Base-by-base conservation (phyloP, 1,140 invertebrate genomes). In the Agrypnia vestita region DNA sequence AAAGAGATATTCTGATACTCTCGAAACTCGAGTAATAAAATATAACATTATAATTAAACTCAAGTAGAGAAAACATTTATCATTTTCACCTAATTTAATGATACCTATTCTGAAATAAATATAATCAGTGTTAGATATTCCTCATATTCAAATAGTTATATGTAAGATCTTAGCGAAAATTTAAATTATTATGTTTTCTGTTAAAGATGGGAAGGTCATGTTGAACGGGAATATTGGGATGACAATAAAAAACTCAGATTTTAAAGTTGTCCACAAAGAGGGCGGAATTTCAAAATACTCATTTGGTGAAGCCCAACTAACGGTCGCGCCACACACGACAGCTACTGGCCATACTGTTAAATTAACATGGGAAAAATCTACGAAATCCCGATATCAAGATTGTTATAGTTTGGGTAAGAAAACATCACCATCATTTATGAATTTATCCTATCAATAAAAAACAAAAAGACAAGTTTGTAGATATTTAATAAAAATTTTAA, bases 161-260 rank as follows among this genome's bases (percentile, higher is more conserved):
- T n/a, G n/a, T n/a, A n/a, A n/a, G n/a, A n/a, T n/a, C n/a, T 49
- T 49, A 7, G 49, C 8, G n/a, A 51, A 51, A 51, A 51, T 51
- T 15, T 11, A 35, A 35, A 35, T 1, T 35, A 35, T 35, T 35
- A 35, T 35, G 25, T 35, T 35, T 35, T 35, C 1, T 35, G 25
- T 51, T 71, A 49, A n/a, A 71, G 67, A 71, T 71, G 67, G 67
- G 13, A 21, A 71, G 12, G 17, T 71, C 13, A 71, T 21, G 8
- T 9, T 21, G 49, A 71, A 51, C 13, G 67, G 67, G 15, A 47
- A 49, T 12, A 12, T 71, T 3, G 67, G 46, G 49, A 47, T 47
- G 47, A 71, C 8, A 21, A 25, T 71, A 15, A 11, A 19, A 49
- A 17, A 49, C 13, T 17, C 17, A 49, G 17, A 71, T 1, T 71